phyloP scores from a whole-genome alignment of 1,140 invertebrate genomes.

The Diachasma alloeum region DNA sequence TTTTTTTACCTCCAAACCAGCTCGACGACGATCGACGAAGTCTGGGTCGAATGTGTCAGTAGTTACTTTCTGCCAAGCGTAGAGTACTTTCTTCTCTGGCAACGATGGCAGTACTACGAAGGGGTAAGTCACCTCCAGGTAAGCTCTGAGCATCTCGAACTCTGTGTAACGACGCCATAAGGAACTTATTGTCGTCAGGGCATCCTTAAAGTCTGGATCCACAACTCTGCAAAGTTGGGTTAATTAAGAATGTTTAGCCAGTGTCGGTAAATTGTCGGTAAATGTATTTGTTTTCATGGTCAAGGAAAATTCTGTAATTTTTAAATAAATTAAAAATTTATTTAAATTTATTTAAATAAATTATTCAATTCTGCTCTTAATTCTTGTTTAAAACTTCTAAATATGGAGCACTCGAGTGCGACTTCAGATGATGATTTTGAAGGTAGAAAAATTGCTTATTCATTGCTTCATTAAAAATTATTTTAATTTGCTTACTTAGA shows the following conservation, averaged over 20 bases:
- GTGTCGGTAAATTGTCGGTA: not conserved
- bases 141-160: slow-evolving; percentile 82
- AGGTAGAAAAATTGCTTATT: too few relatives aligned
- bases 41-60: slow-evolving; percentile 87
- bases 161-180: slow-evolving; percentile 86
- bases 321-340: too few relatives aligned
- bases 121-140: slow-evolving; percentile 80
- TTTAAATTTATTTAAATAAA: too few relatives aligned
- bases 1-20: slow-evolving; percentile 78
- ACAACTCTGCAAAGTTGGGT: slow-evolving; percentile 68
- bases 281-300: too few relatives aligned
- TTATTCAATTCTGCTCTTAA: too few relatives aligned
- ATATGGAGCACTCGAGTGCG: too few relatives aligned
- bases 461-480: too few relatives aligned
- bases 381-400: too few relatives aligned
- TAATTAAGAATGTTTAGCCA: not conserved
- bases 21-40: slow-evolving; percentile 82
- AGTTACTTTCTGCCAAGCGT: slow-evolving; percentile 80
- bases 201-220: slow-evolving; percentile 73
- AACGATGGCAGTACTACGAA: slow-evolving; percentile 81
- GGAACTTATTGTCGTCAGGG: slow-evolving; percentile 71
- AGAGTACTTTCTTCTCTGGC: slow-evolving; percentile 83
- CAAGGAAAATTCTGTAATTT: too few relatives aligned
- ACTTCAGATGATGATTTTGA: too few relatives aligned
- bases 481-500: slow-evolving; percentile 82